Evolutionary conservation across 2,113 vertebrate species (phyloP).

Genomic region (Craseonycteris thonglongyai): DNA sequence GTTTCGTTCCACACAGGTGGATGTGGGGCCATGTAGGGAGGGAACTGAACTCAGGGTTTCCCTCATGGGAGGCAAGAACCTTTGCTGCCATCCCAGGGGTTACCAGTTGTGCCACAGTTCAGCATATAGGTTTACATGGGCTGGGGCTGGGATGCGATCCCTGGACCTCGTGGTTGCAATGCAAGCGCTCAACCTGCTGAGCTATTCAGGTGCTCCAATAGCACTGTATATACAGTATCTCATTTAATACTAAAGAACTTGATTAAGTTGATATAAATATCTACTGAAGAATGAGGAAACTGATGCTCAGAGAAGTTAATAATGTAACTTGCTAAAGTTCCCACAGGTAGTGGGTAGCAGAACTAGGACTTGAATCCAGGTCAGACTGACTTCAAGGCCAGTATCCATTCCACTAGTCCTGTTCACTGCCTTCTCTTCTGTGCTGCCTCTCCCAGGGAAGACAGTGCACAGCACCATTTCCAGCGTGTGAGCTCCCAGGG

Average conservation of each 20-base stretch:
- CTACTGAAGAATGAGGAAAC: neutral
- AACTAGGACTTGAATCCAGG: neutral
- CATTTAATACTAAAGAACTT: neutral
- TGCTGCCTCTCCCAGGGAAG: neutral
- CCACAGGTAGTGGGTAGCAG: neutral
- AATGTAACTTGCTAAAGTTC: neutral
- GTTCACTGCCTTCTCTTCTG: neutral
- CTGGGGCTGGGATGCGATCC: too few species aligned
- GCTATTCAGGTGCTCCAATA: too few species aligned
- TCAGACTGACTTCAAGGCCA: neutral
- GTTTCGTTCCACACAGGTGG: too few species aligned
- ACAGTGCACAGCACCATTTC: accelerated
- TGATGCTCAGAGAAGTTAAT: neutral
- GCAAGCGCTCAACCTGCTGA: too few species aligned
- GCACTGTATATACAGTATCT: neutral
- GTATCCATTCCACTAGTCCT: neutral
- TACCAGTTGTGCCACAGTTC: too few species aligned
- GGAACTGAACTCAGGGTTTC: too few species aligned
- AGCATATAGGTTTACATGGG: too few species aligned
- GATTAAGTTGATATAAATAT: neutral
- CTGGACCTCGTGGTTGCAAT: too few species aligned
- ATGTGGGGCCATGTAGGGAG: too few species aligned
- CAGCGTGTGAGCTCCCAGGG: neutral
- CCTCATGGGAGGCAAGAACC: too few species aligned
- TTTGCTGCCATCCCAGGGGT: too few species aligned